These are phyloP conservation scores for Eledona agricola DNA, from an alignment of 2,888 invertebrate genomes.

Conservation along the genomic window DNA sequence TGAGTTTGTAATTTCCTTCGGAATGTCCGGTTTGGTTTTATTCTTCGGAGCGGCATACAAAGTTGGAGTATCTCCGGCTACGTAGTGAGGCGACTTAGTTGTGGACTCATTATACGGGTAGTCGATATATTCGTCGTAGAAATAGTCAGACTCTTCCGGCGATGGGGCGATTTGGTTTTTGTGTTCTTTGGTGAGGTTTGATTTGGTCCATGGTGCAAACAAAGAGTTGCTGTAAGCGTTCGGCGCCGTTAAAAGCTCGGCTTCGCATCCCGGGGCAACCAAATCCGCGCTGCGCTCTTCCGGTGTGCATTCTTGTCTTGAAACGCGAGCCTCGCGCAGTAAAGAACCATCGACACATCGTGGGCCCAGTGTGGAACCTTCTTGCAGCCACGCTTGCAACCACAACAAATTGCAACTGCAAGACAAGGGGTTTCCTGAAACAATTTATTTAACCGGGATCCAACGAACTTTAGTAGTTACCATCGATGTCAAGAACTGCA, in stretches of 20 bases:
- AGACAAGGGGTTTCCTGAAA: conserved; percentile 79
- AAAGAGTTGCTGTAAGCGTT: conserved; percentile 67
- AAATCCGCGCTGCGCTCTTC: conserved; percentile 64
- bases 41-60: conserved; percentile 65
- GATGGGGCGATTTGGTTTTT: conserved; percentile 68
- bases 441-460: background rate
- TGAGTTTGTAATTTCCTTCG: conserved; percentile 58
- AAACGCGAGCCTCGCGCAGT: conserved; percentile 76
- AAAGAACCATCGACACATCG: conserved; percentile 81
- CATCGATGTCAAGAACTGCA: conserved; percentile 84
- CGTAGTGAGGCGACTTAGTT: conserved; percentile 43
- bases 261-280: conserved; percentile 74
- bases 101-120: conserved; percentile 73
- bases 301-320: conserved; percentile 72
- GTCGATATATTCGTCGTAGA: conserved; percentile 84
- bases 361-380: conserved; percentile 78
- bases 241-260: conserved; percentile 65
- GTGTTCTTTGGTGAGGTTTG: conserved; percentile 54
- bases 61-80: conserved; percentile 69
- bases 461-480: conserved; percentile 66
- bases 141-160: conserved; percentile 82
- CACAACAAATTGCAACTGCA: conserved; percentile 86
- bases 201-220: conserved; percentile 67
- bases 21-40: conserved; percentile 49
- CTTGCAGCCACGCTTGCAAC: conserved; percentile 84